A percentile compares a stretch with the other conserved stretches of the same genome.
phyloP scores from a whole-genome alignment of 53 echinoderm and acorn worm species.

The Patiria pectinifera region DNA sequence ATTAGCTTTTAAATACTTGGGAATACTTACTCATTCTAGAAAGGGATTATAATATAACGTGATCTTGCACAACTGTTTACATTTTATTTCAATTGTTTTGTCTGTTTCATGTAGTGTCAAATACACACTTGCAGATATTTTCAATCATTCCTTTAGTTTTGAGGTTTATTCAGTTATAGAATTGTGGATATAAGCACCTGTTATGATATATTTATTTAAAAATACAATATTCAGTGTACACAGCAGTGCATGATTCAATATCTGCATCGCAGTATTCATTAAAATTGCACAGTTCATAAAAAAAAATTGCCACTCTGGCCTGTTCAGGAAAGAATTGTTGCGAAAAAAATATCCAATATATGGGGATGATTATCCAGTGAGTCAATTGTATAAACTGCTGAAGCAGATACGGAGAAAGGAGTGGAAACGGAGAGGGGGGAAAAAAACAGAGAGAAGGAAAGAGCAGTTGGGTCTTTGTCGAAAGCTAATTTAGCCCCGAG shows the following conservation, averaged over 20 bases:
- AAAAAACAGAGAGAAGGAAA: slow-evolving; percentile 29
- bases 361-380: slow-evolving; percentile 38
- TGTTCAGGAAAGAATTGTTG: background rate
- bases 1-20: no score
- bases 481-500: slow-evolving; percentile 60
- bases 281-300: background rate
- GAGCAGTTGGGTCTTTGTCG: slow-evolving; percentile 64
- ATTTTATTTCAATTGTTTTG: background rate
- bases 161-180: background rate
- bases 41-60: no score
- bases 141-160: background rate
- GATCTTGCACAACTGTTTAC: background rate
- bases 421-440: background rate
- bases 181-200: background rate
- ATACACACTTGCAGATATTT: background rate
- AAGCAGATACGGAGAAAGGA: background rate
- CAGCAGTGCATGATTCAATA: background rate
- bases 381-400: slow-evolving; percentile 35
- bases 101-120: background rate
- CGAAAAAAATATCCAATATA: slow-evolving; percentile 16
- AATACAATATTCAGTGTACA: background rate
- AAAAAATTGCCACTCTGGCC: background rate
- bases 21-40: no score
- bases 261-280: background rate
- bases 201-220: background rate